Conservation (phyloP, 92 coral and sea anemone genomes). For the Isaurus tuberculatus region DNA sequence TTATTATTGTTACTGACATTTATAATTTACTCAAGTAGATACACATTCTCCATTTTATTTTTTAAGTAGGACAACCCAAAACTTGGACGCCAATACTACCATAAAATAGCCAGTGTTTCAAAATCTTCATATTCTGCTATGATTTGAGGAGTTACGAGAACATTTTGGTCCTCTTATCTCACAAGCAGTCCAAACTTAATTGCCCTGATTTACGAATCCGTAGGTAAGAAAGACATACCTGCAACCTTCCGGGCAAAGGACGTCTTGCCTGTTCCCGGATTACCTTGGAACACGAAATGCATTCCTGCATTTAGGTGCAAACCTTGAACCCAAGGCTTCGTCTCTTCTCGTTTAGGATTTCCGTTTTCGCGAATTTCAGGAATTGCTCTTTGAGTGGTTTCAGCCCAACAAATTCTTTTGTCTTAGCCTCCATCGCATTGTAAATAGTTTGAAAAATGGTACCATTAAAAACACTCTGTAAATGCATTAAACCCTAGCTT, state of each 20-base stretch:
- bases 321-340: conserved; percentile 38
- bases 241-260: conserved; percentile 59
- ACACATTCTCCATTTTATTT: background rate
- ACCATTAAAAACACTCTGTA: no score
- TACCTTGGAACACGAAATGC: conserved; percentile 59
- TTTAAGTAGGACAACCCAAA: background rate
- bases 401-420: conserved; percentile 43
- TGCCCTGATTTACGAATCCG: background rate
- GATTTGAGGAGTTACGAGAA: background rate
- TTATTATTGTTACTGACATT: background rate
- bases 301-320: background rate
- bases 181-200: background rate
- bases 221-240: conserved; percentile 35
- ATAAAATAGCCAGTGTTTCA: background rate
- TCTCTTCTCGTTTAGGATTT: conserved; percentile 44
- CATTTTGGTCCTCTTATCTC: background rate
- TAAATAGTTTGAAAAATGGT: background rate
- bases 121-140: background rate
- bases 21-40: background rate
- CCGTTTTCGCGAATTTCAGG: conserved; percentile 48
- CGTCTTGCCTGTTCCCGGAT: conserved; percentile 63
- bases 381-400: conserved; percentile 53
- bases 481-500: no score
- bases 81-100: background rate
- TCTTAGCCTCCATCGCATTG: conserved; percentile 23